Evolutionary conservation across 2,888 invertebrate species (phyloP).

Genomic region (Spodoptera littoralis): DNA sequence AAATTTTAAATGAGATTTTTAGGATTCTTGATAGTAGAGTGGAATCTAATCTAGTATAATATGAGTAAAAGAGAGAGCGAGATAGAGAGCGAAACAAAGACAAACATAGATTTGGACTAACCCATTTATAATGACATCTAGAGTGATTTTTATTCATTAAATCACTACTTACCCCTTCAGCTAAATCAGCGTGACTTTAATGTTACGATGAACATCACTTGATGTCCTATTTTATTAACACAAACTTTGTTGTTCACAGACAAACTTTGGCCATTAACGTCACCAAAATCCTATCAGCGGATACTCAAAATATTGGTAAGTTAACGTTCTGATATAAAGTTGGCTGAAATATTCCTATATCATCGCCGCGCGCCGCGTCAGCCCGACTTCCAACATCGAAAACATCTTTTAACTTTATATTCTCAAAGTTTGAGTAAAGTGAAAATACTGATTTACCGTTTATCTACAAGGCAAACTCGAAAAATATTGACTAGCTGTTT

Average conservation of each 20-base stretch:
- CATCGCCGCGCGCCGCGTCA: slow-evolving; percentile 62
- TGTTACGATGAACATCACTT: not conserved
- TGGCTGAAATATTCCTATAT: slow-evolving; percentile 66
- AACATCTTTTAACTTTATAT: slow-evolving; percentile 61
- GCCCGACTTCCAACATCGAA: slow-evolving; percentile 51
- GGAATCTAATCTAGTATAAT: no score
- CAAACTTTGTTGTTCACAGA: slow-evolving; percentile 72
- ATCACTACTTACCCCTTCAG: no score
- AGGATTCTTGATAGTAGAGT: no score
- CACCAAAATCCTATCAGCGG: slow-evolving; percentile 65
- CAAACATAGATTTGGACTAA: no score
- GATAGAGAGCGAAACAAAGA: no score
- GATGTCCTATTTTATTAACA: slow-evolving; percentile 30
- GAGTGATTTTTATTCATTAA: slow-evolving; percentile 14
- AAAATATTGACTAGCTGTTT: slow-evolving; percentile 36
- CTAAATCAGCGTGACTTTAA: no score
- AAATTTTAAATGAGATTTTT: no score
- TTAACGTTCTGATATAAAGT: slow-evolving; percentile 63
- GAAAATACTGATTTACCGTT: slow-evolving; percentile 67
- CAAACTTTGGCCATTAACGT: slow-evolving; percentile 69
- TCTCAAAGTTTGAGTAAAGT: slow-evolving; percentile 61
- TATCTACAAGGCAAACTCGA: slow-evolving; percentile 47
- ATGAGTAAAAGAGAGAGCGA: no score
- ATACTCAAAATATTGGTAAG: slow-evolving; percentile 70
- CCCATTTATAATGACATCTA: no score